Evolutionary conservation across 2,113 vertebrate species (phyloP), one percentile per base, ranked within the genome.

Genomic region (Papio anubis): DNA sequence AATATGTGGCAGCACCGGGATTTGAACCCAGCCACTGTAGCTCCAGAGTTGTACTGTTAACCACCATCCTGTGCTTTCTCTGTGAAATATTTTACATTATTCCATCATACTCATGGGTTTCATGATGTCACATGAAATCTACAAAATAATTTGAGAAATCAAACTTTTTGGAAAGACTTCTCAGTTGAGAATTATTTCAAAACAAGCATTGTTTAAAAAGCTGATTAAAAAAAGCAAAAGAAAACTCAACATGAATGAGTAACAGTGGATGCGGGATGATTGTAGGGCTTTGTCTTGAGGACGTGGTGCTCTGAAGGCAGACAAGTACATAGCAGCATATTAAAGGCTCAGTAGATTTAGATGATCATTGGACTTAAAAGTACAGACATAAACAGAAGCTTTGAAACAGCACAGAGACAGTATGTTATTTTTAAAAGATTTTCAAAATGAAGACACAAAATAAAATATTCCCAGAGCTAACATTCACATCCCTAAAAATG

Each of bases 301-400:
- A 32, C 16, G 3, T 13, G 27, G 23, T 2, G 18, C 16, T 32
- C 21, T 21, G 12, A 40, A 48, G 57, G 68, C 21, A n/a, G 21
- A 0, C 3, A 4, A 9, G 32, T 23, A 48, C 0, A 0, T 2
- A 0, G 40, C 25, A 40, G 45, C 9, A 5, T 4, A 3, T 14
- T 18, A 25, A 27, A 6, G 21, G 9, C 8, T 8, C 20, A 35
- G 1, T 14, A 14, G 70, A n/a, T 3, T 13, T 9, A 35, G 23
- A 32, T 23, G 76, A 14, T 11, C 5, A 1, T 11, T 1, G 38
- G 27, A 6, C 52, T 82, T 25, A 2, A 14, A 52, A 84, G 18
- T 21, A 8, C 13, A 40, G 92, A 43, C 5, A 0, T 0, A 0
- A 21, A 14, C 1, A 8, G 9, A 17, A 30, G 21, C 2, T 84